Evolutionary conservation across 2,797 vertebrate species (phyloP).

Genomic region (Cyclura pinguis): DNA sequence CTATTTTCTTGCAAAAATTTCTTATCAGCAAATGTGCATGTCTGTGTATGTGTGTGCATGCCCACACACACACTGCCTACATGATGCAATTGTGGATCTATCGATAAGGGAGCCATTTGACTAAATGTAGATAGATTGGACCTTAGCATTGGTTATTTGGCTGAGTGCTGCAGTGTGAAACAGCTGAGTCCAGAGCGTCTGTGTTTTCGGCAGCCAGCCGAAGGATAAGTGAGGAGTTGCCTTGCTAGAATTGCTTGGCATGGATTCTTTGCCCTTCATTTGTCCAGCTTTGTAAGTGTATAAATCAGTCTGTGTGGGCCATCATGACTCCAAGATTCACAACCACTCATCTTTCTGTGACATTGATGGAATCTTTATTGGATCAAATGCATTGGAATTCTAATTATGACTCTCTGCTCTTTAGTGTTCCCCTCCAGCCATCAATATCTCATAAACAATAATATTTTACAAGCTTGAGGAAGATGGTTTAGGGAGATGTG

Average conservation of each 20-base stretch:
- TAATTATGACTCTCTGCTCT: slow-evolving; percentile 72
- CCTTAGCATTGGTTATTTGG: slow-evolving; percentile 52
- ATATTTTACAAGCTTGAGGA: slow-evolving; percentile 68
- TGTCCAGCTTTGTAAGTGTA: slow-evolving; percentile 58
- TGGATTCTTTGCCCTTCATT: slow-evolving; percentile 69
- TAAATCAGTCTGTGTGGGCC: slow-evolving; percentile 61
- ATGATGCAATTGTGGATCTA: slow-evolving; percentile 55
- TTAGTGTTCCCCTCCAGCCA: slow-evolving; percentile 70
- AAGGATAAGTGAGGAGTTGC: slow-evolving; percentile 53
- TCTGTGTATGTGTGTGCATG: too few relatives aligned
- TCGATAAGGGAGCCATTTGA: slow-evolving; percentile 63
- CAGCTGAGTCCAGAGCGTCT: slow-evolving; percentile 57
- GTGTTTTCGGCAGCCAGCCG: slow-evolving; percentile 55
- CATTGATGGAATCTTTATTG: slow-evolving; percentile 71
- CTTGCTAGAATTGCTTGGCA: slow-evolving; percentile 43
- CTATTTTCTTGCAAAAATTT: slow-evolving; percentile 58
- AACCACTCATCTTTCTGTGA: slow-evolving; percentile 64
- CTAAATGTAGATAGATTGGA: slow-evolving; percentile 61
- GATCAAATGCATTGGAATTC: slow-evolving; percentile 66
- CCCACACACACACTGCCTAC: slow-evolving; percentile 53
- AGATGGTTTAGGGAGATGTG: slow-evolving; percentile 51
- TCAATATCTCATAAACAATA: slow-evolving; percentile 68
- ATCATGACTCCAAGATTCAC: slow-evolving; percentile 70
- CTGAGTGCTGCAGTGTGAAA: slow-evolving; percentile 46
- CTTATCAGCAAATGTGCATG: slow-evolving; percentile 67